Evolutionary conservation across 2,797 vertebrate genomes (phyloP).

Genomic region (Tragelaphus oryx): DNA sequence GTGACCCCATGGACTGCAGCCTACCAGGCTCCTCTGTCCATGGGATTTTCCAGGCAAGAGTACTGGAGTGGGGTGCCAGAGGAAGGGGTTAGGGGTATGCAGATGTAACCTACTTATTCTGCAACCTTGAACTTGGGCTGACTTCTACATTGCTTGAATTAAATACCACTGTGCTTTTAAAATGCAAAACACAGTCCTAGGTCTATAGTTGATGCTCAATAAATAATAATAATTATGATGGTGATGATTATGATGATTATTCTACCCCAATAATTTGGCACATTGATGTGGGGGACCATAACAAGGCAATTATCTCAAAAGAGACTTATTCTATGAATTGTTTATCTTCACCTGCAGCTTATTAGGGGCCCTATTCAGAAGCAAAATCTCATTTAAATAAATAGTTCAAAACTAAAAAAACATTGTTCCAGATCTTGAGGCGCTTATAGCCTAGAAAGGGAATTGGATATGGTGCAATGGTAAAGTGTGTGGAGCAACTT

Average conservation of each 20-base stretch:
- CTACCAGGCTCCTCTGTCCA: no score
- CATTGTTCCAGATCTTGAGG: neutral
- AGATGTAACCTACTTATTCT: neutral
- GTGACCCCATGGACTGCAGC: no score
- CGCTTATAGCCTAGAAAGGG: neutral
- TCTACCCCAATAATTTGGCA: neutral
- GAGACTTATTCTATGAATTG: slow-evolving; percentile 5
- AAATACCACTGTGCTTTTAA: slow-evolving; percentile 14
- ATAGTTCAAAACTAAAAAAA: neutral
- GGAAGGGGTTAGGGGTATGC: neutral
- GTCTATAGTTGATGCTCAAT: neutral
- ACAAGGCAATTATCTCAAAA: slow-evolving; percentile 17
- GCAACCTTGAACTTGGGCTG: slow-evolving; percentile 21
- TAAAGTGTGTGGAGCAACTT: neutral
- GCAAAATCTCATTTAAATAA: neutral
- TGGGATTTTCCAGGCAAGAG: no score
- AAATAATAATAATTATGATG: slow-evolving; percentile 43
- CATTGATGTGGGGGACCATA: neutral
- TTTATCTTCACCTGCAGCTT: neutral
- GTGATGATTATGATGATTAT: slow-evolving; percentile 34
- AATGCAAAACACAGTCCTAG: neutral
- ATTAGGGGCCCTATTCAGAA: neutral
- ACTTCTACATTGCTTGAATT: neutral
- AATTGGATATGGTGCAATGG: neutral
- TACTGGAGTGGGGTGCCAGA: neutral